A percentile compares a stretch with the other conserved stretches of the same genome.
Evolutionary conservation across 2,888 invertebrate species (phyloP).

Genomic region (Harpalus rufipes): DNA sequence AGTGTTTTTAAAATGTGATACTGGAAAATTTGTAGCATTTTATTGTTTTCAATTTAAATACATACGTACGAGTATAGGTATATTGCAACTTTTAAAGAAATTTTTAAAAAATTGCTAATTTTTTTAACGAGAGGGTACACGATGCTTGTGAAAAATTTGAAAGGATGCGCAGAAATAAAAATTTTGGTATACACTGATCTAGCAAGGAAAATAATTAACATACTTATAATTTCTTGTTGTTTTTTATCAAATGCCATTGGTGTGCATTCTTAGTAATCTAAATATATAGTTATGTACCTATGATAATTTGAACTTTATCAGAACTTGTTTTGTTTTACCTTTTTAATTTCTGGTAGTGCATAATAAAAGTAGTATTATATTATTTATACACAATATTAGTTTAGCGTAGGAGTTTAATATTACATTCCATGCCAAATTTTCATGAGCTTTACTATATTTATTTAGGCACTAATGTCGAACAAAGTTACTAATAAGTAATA

Average conservation of each 20-base stretch:
- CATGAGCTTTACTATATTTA: background rate
- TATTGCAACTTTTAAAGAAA: too few relatives aligned
- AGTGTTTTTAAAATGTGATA: too few relatives aligned
- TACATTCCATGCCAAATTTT: background rate
- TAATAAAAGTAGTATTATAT: background rate
- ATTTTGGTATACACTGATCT: too few relatives aligned
- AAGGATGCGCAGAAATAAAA: too few relatives aligned
- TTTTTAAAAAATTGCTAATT: too few relatives aligned
- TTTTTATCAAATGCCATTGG: background rate
- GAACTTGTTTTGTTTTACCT: background rate
- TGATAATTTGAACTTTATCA: constrained; percentile 14
- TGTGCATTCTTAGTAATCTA: constrained; percentile 13
- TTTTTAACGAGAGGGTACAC: too few relatives aligned
- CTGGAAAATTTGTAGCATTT: too few relatives aligned
- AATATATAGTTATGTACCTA: constrained; percentile 4
- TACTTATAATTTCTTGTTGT: too few relatives aligned
- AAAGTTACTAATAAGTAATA: background rate
- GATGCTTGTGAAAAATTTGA: too few relatives aligned
- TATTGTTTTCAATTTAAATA: too few relatives aligned
- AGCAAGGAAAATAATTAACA: too few relatives aligned
- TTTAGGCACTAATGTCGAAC: background rate
- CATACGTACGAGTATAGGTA: too few relatives aligned
- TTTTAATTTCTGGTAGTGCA: background rate
- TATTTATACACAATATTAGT: background rate
- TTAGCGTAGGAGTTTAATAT: background rate